These are phyloP conservation scores for Brachionichthys hirsutus DNA, from an alignment of 2,113 vertebrate genomes.

Conservation along the genomic window DNA sequence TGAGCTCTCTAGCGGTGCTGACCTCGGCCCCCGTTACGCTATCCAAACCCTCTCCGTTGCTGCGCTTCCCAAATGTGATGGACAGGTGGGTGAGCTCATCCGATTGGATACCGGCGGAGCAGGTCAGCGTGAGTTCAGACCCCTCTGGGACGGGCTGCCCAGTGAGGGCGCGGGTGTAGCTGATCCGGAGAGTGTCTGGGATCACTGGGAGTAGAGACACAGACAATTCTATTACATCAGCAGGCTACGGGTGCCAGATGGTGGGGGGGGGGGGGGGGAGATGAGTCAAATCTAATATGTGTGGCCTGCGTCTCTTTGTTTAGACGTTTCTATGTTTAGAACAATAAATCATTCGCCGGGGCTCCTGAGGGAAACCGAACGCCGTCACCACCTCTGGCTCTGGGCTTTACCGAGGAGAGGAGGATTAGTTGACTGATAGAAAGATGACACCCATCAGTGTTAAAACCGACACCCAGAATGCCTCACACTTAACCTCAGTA, in stretches of 20 bases:
- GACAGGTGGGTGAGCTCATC: conserved; percentile 86
- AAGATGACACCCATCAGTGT: conserved; percentile 10
- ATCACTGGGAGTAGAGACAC: conserved; percentile 76
- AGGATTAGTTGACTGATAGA: conserved; percentile 20
- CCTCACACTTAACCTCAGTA: conserved; percentile 6
- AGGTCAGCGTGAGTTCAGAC: conserved; percentile 80
- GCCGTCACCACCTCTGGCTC: conserved; percentile 11
- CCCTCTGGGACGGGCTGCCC: conserved; percentile 79
- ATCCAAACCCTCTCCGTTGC: not conserved
- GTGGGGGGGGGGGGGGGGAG: not conserved
- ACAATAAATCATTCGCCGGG: conserved; percentile 11
- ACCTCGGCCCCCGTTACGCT: conserved; percentile 57
- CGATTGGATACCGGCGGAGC: conserved; percentile 76
- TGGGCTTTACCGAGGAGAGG: conserved; percentile 13
- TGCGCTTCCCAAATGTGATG: conserved; percentile 79
- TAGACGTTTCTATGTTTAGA: conserved; percentile 34
- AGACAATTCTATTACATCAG: conserved; percentile 34
- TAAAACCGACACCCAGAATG: conserved; percentile 10
- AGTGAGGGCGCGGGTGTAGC: conserved; percentile 66
- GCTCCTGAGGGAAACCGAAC: conserved; percentile 11
- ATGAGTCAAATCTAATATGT: conserved; percentile 23
- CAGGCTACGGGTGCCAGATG: conserved; percentile 14
- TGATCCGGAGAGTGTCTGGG: conserved; percentile 82
- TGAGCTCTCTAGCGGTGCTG: conserved; percentile 77
- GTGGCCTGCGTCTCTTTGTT: conserved; percentile 5